Base-by-base conservation (phyloP, 2,797 vertebrate genomes). In the Australoheros facetus region DNA sequence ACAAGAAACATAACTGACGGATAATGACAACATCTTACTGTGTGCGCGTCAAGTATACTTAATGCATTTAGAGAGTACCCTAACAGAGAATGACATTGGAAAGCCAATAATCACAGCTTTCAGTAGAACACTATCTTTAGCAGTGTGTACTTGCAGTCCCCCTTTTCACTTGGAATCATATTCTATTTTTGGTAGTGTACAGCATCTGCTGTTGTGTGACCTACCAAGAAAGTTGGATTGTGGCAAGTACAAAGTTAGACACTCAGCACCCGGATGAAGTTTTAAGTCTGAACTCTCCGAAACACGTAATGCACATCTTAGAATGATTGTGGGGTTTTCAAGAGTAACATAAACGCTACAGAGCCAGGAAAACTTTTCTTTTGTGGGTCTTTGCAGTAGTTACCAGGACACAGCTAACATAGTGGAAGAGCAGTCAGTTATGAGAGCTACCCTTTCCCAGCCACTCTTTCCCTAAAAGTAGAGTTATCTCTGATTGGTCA, bases 1-100 rank as follows among this genome's bases (percentile, higher is more conserved):
- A 85, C 48, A 53, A 80, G 53, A 75, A 85, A 55, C 23, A 4
- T 13, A 73, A 69, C 14, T 58, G 66, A 87, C 54, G 59, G 34
- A 57, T 51, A 73, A n/a, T 80, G 42, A 75, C 58, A 59, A 55
- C 54, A 26, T 4, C 55, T 45, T 19, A 9, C 14, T 82, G 55
- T 80, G 57, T 56, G 19, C 74, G 45, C 7, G 26, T 55, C 48
- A 1, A 23, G 39, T 17, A 28, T 6, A 26, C 77, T 53, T 48
- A 48, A 66, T 48, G 53, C 30, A 11, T 75, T 3, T 6, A 26
- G 7, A 59, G 56, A 66, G 62, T 48, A 26, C 23, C 42, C 42
- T 66, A 60, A 60, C 13, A 12, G 5, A 60, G 19, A 37, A n/a
- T 60, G 32, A 21, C 58, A 37, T 37, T 59, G 19, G 23, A 48